A percentile compares a stretch with the other conserved stretches of the same genome.
Evolutionary conservation across 1,140 invertebrate species (phyloP).

Genomic region (Apis dorsata): DNA sequence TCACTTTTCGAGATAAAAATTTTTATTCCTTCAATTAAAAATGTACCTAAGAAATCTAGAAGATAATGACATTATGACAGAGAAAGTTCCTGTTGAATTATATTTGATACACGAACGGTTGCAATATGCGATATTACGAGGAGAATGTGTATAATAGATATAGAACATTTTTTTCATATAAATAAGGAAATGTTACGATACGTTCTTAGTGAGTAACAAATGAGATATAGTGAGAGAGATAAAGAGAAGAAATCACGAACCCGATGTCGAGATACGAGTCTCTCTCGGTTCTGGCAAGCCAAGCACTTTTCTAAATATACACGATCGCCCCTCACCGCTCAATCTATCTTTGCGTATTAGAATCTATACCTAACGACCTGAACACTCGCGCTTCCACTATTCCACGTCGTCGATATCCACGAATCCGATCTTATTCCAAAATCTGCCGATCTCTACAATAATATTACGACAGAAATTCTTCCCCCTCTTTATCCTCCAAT

Average conservation of each 20-base stretch:
- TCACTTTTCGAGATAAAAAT: too few species aligned
- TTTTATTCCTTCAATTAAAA: too few species aligned
- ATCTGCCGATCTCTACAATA: background rate
- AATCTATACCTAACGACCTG: constrained; percentile 74
- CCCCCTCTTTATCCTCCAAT: background rate
- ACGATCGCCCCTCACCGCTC: constrained; percentile 76
- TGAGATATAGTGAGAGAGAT: constrained; percentile 1
- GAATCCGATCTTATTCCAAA: constrained; percentile 15
- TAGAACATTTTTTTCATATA: too few species aligned
- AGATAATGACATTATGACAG: too few species aligned
- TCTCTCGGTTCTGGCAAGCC: constrained; percentile 78
- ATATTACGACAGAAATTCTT: background rate
- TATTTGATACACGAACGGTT: too few species aligned
- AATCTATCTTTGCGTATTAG: constrained; percentile 80
- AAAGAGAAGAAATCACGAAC: constrained; percentile 56
- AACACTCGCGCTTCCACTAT: constrained; percentile 52
- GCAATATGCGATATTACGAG: too few species aligned
- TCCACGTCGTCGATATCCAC: constrained; percentile 31
- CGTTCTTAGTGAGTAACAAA: background rate
- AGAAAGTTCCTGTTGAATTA: too few species aligned
- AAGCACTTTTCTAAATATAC: constrained; percentile 79
- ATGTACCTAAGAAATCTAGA: too few species aligned
- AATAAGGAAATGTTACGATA: constrained; percentile 19
- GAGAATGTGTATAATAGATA: too few species aligned
- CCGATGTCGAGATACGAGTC: constrained; percentile 54